Conservation (phyloP, 2,888 invertebrate species). For the Gryllus longicercus region DNA sequence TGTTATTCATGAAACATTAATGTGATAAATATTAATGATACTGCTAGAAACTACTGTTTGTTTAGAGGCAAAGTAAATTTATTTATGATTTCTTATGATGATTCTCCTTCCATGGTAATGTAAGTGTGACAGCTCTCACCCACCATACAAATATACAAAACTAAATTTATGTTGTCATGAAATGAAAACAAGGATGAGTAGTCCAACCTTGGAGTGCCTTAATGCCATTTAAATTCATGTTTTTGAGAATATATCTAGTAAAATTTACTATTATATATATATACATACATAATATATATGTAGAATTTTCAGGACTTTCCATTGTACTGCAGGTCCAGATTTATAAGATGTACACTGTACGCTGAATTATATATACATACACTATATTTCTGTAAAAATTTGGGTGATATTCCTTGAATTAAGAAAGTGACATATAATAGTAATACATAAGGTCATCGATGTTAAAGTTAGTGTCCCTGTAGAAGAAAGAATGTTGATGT, state of each 20-base stretch:
- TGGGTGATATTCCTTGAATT: neutral
- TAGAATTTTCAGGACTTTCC: conserved; percentile 18
- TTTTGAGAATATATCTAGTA: conserved; percentile 18
- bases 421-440: neutral
- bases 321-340: conserved; percentile 22
- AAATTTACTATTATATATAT: neutral
- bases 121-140: conserved; percentile 3
- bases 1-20: too few relatives aligned
- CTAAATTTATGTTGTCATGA: neutral
- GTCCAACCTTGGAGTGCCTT: conserved; percentile 31
- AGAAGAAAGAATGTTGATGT: neutral
- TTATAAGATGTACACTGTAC: conserved; percentile 3
- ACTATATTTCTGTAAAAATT: neutral
- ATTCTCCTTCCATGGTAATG: neutral
- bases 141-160: neutral
- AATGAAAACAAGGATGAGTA: conserved; percentile 21
- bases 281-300: neutral
- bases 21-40: too few relatives aligned
- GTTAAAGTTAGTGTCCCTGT: neutral
- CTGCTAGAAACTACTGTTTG: too few relatives aligned
- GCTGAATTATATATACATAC: too few relatives aligned
- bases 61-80: too few relatives aligned
- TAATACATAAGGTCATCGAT: neutral
- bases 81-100: too few relatives aligned
- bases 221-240: conserved; percentile 19